Base-by-base conservation (phyloP, 2,797 vertebrate species). In the Discoglossus pictus region DNA sequence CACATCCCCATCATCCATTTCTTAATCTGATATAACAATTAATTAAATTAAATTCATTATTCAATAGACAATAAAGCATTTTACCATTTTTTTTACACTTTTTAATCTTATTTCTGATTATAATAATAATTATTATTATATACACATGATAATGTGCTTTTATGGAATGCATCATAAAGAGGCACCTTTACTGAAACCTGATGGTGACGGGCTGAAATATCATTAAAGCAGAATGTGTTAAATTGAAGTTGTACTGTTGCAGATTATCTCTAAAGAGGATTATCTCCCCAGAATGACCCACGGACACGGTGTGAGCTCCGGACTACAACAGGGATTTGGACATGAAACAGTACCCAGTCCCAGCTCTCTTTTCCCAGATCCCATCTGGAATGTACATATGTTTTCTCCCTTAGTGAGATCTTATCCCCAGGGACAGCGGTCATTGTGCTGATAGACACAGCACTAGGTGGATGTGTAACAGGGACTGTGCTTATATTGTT, bases 391-490 rank as follows among this genome's bases (percentile, higher is more conserved):
- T 72, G 64, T 50, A 24, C 63, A 27, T 63, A 51, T 12, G 34
- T 66, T 71, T 39, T 61, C 72, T 18, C 44, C 44, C 72, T 65
- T 40, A 78, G 42, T 2, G 40, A 62, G 72, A 78, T 0, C 15
- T 60, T n/a, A n/a, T 65, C 68, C 70, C 23, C 12, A 65, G 75
- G 81, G 74, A 59, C 65, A 62, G 12, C 65, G 46, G 59, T 17
- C 46, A 56, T 18, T 59, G 58, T 3, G 34, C 67, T 4, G 66
- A 48, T 0, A 0, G 61, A 73, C 76, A 52, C 2, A 73, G 54
- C 81, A 78, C 80, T 73, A 77, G 58, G 71, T 81, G 78, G 75
- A 69, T 36, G 54, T 61, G 53, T 61, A 39, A 77, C 66, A 75
- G 24, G 0, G 24, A 50, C 34, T 64, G 0, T 35, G 50, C 27